Conservation (phyloP, 1,140 invertebrate species). For the Oedothorax gibbosus region DNA sequence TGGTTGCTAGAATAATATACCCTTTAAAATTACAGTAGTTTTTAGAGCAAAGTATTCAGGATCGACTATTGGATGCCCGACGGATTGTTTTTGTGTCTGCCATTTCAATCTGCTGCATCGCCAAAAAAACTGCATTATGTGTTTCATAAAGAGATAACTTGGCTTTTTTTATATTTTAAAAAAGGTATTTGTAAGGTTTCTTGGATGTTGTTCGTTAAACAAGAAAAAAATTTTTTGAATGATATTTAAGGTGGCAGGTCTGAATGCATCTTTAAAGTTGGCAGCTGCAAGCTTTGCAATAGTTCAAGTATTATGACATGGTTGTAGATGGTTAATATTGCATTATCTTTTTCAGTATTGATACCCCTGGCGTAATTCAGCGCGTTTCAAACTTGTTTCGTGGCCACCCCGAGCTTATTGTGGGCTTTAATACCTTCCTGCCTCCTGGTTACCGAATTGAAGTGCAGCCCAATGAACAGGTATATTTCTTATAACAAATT, state of each 20-base stretch:
- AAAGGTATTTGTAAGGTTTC: no score
- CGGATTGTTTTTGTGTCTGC: no score
- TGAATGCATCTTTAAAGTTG: constrained; percentile 63
- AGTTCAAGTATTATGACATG: background rate
- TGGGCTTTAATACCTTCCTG: constrained; percentile 99
- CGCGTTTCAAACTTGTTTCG: constrained; percentile 96
- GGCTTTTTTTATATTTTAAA: no score
- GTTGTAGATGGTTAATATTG: background rate
- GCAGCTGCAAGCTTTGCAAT: background rate
- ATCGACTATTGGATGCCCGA: no score
- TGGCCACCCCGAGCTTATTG: constrained; percentile 97
- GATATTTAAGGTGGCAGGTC: constrained; percentile 46
- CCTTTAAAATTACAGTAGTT: no score
- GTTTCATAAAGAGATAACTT: no score
- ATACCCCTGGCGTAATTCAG: constrained; percentile 98
- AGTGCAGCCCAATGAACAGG: constrained; percentile 89
- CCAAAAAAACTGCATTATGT: no score
- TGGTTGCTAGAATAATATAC: no score
- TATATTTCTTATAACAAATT: constrained; percentile 67
- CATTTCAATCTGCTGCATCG: no score
- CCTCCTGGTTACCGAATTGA: constrained; percentile 99
- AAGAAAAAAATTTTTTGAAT: no score
- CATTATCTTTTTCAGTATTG: constrained; percentile 77
- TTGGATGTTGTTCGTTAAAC: no score
- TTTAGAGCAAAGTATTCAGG: no score